These are phyloP conservation scores for Drosophila ogumai DNA, from an alignment of 1,140 invertebrate genomes.

Conservation along the genomic window DNA sequence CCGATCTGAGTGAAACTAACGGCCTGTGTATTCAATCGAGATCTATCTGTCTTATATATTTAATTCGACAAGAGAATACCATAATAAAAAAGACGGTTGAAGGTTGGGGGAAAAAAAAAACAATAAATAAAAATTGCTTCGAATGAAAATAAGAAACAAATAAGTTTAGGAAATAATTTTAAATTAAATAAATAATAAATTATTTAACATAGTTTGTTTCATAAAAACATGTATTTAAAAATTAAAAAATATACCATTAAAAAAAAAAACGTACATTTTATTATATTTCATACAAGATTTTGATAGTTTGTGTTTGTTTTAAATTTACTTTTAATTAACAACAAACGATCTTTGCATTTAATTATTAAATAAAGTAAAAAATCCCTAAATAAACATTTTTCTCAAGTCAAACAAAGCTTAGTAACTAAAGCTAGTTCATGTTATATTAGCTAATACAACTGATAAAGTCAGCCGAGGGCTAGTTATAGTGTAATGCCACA, in stretches of 20 bases:
- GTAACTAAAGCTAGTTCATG: background rate
- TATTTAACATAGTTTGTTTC: no score
- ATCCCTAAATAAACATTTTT: no score
- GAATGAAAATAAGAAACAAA: no score
- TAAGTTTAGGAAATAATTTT: no score
- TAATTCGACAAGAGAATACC: constrained; percentile 4
- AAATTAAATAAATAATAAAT: no score
- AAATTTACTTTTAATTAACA: background rate
- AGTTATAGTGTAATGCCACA: constrained; percentile 12
- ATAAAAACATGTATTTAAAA: no score
- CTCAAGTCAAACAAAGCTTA: background rate
- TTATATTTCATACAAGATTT: background rate
- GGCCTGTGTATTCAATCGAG: constrained; percentile 16
- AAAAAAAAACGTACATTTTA: background rate
- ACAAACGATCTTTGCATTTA: background rate
- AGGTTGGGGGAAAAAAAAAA: no score
- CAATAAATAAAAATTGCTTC: no score
- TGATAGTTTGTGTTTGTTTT: background rate
- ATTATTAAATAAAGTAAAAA: background rate
- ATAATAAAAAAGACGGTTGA: background rate
- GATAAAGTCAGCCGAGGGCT: constrained; percentile 9
- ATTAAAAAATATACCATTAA: background rate
- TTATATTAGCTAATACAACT: constrained; percentile 29
- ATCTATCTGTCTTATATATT: background rate
- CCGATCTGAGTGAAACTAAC: constrained; percentile 10